Conservation (phyloP, 2,113 vertebrate species). For the Dryoscopus gambensis region DNA sequence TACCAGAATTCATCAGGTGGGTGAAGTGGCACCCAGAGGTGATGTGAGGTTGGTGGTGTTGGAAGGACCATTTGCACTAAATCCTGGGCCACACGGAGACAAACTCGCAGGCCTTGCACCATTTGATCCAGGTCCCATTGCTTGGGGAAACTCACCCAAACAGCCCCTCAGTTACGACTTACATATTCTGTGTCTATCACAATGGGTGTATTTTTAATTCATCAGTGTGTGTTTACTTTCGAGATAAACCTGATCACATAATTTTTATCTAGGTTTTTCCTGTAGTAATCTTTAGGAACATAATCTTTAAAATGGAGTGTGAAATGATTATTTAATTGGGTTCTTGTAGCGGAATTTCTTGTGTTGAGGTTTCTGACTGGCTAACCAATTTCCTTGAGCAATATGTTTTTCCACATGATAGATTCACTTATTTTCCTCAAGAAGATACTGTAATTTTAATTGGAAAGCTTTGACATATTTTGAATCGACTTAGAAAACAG, state of each 20-base stretch:
- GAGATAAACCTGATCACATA: background rate
- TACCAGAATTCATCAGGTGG: background rate
- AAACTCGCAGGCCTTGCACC: background rate
- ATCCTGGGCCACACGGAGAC: rapidly evolving
- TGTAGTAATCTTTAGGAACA: background rate
- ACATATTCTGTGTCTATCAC: background rate
- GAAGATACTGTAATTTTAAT: slow-evolving; percentile 46
- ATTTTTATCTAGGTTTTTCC: slow-evolving; percentile 15
- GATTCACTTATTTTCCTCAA: slow-evolving; percentile 13
- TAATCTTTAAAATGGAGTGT: slow-evolving; percentile 27
- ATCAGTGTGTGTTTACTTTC: background rate
- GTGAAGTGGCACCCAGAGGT: background rate
- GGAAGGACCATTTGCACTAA: background rate
- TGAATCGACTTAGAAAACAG: background rate
- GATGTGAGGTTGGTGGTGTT: rapidly evolving
- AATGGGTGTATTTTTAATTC: background rate
- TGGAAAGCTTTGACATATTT: slow-evolving; percentile 20
- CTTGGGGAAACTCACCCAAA: background rate
- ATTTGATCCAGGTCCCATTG: background rate
- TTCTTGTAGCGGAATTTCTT: slow-evolving; percentile 8
- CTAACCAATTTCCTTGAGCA: slow-evolving; percentile 35
- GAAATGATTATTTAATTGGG: slow-evolving; percentile 41
- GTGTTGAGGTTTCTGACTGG: slow-evolving; percentile 16
- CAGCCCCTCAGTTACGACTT: background rate
- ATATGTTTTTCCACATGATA: slow-evolving; percentile 28